Base-by-base conservation (phyloP, 2,113 vertebrate species). In the Epinephelus fuscoguttatus region DNA sequence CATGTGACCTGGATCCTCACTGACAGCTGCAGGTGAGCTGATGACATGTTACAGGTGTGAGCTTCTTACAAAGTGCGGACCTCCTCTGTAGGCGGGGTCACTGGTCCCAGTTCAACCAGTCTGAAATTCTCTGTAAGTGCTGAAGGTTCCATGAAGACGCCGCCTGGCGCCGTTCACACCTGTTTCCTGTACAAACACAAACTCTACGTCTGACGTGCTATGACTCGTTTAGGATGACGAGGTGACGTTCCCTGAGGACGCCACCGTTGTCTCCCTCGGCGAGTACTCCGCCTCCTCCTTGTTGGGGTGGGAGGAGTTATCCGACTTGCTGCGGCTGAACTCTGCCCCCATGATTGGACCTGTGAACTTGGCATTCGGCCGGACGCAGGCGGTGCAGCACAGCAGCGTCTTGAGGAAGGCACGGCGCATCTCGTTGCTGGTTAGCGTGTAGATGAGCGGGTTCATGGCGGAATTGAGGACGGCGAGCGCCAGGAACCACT, bases 401-500 rank as follows among this genome's bases (percentile, higher is more conserved):
- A 96, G 95, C 75, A 99, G 84, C 84, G 98, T 99, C 81, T 96
- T 96, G 76, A 97, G 90, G 93, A 99, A 99, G 42, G 98, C 98
- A 11, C 97, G 93, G 6, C 98, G 95, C 98, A 99, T 99, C 94
- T 99, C 98, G 81, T 98, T 98, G 95, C 97, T 99, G 87, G 98
- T 99, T 76, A 99, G 92, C 0, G 98, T 99, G 92, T 99, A 99
- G 88, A 99, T 99, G 88, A 99, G 96, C n/a, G 98, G 98, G 92
- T 99, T 99, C 62, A 97, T 99, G 88, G 97, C 98, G 0, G 98
- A 99, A 92, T 99, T 99, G 82, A 99, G 96, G 85, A 99, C 98
- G 0, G 98, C 98, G 84, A 99, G 84, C 1, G 98, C 97, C 92
- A 99, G 94, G 93, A 99, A 99, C 96, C 98, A 99, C 89, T 99